Evolutionary conservation across 2,888 invertebrate species (phyloP).

Genomic region (Campoplex capitator): DNA sequence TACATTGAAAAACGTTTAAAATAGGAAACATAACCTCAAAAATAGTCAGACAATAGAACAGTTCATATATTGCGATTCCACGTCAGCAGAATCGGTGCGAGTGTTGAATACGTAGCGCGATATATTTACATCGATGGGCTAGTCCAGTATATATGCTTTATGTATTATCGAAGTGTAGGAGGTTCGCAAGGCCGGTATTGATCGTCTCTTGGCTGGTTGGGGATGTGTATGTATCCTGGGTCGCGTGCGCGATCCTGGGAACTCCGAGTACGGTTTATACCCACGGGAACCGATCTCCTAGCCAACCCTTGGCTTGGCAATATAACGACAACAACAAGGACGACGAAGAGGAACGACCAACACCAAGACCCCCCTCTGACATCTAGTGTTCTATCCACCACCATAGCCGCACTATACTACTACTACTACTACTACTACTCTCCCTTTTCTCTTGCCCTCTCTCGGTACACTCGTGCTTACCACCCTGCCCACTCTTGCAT

Average conservation of each 20-base stretch:
- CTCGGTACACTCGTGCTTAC: conserved; percentile 39
- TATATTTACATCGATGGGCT: conserved; percentile 24
- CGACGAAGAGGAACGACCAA: conserved; percentile 8
- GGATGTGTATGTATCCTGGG: conserved; percentile 70
- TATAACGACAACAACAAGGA: conserved; percentile 32
- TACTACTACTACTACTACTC: conserved; percentile 28
- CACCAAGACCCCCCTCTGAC: conserved; percentile 41
- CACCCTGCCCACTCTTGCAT: conserved; percentile 70
- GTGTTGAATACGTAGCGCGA: conserved; percentile 44
- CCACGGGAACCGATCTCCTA: conserved; percentile 80
- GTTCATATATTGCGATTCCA: conserved; percentile 19
- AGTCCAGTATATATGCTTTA: conserved; percentile 68
- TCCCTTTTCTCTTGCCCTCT: conserved; percentile 25
- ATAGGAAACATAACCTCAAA: background rate
- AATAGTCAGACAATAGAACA: background rate
- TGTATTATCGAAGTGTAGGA: conserved; percentile 67
- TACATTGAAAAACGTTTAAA: background rate
- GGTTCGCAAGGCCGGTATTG: conserved; percentile 78
- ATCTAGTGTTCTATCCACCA: conserved; percentile 61
- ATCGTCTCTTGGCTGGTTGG: conserved; percentile 72
- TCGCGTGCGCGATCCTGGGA: conserved; percentile 83
- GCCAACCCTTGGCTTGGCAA: conserved; percentile 57
- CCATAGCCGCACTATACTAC: conserved; percentile 52
- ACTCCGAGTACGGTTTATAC: conserved; percentile 79
- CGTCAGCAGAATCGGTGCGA: conserved; percentile 18